Conservation (phyloP, 2,888 invertebrate species). For the Trichopria drosophilae region DNA sequence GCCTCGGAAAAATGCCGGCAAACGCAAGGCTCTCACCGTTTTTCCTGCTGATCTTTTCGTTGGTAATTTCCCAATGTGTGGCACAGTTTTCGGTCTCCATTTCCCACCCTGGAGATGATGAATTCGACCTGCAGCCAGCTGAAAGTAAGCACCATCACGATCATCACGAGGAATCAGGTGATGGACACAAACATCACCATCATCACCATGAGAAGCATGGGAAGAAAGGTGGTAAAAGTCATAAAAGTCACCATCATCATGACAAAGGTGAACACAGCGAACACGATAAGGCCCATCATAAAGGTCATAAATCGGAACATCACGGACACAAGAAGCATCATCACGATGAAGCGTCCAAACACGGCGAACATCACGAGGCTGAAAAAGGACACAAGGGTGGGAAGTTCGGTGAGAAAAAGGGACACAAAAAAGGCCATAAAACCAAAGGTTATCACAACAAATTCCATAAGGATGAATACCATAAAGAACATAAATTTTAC, state of each 20-base stretch:
- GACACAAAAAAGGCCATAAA: conserved; percentile 77
- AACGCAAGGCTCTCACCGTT: too few relatives aligned
- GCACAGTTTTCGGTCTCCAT: too few relatives aligned
- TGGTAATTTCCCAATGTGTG: too few relatives aligned
- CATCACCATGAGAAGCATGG: conserved; percentile 73
- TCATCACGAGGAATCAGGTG: conserved; percentile 68
- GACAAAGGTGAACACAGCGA: conserved; percentile 65
- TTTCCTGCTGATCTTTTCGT: too few relatives aligned
- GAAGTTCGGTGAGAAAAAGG: conserved; percentile 71
- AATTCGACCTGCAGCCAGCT: too few relatives aligned
- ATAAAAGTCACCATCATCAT: conserved; percentile 75
- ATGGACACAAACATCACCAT: conserved; percentile 71
- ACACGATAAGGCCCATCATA: conserved; percentile 65
- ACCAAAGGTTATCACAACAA: conserved; percentile 79
- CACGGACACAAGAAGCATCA: conserved; percentile 68
- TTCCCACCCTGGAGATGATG: too few relatives aligned
- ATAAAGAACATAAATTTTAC: conserved; percentile 78
- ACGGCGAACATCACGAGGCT: conserved; percentile 69
- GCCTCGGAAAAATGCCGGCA: too few relatives aligned
- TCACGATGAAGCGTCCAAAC: conserved; percentile 67
- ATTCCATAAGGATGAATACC: conserved; percentile 77
- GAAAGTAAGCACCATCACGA: conserved; percentile 60
- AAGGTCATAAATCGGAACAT: conserved; percentile 66
- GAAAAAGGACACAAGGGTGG: conserved; percentile 70
- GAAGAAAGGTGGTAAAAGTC: conserved; percentile 78